phyloP scores from a whole-genome alignment of 2,113 vertebrate genomes.

The Empidonax alnorum region DNA sequence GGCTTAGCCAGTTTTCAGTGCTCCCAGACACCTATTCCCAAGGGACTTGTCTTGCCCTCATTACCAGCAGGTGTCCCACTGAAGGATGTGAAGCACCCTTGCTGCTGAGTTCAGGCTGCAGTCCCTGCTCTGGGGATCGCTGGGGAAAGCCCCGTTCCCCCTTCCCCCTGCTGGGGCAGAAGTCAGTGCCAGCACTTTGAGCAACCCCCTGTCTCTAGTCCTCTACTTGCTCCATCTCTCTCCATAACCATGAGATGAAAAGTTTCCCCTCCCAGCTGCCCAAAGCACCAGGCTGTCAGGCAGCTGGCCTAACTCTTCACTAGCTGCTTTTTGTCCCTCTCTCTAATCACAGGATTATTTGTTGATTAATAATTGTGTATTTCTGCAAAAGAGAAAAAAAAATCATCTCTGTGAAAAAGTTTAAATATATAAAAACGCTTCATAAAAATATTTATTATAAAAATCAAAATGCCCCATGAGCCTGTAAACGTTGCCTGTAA shows the following conservation, averaged over 20 bases:
- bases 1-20: neutral
- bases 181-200: neutral
- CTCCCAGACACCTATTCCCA: neutral
- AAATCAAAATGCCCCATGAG: constrained; percentile 47
- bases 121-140: neutral
- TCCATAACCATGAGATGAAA: neutral
- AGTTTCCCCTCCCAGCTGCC: neutral
- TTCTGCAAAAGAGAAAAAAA: constrained; percentile 49
- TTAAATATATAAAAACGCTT: constrained; percentile 68
- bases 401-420: constrained; percentile 41
- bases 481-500: constrained; percentile 50
- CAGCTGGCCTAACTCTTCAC: neutral
- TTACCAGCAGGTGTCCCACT: neutral
- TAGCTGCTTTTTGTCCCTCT: neutral
- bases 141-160: fast-evolving
- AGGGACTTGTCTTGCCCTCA: neutral
- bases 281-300: neutral
- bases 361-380: constrained; percentile 19
- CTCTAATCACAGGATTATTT: neutral
- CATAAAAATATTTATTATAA: constrained; percentile 70
- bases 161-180: neutral
- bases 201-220: neutral
- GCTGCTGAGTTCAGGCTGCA: neutral
- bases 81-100: neutral
- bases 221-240: neutral